phyloP scores from a whole-genome alignment of 2,797 vertebrate species.

The Petrocephalus sullivani region DNA sequence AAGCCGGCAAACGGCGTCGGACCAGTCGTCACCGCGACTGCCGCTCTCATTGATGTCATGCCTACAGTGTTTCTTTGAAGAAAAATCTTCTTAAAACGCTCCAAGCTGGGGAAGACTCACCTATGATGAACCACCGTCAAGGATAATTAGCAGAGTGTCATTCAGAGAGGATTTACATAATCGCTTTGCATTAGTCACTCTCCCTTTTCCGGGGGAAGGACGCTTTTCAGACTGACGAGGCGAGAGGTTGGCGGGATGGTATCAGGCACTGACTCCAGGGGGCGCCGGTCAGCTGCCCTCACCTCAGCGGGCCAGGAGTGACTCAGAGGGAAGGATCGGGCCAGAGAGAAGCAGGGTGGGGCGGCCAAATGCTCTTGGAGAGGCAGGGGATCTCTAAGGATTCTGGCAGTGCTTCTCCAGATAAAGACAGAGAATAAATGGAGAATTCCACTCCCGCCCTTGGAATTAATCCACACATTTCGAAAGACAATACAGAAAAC shows the following conservation, averaged over 20 bases:
- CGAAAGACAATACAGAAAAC: neutral
- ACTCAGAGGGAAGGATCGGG: slow-evolving; percentile 17
- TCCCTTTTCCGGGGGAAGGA: neutral
- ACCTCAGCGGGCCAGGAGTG: slow-evolving; percentile 17
- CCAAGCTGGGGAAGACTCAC: neutral
- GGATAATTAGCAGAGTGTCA: neutral
- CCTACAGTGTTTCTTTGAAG: neutral
- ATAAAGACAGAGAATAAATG: slow-evolving; percentile 15
- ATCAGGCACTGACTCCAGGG: neutral
- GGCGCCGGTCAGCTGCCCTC: neutral
- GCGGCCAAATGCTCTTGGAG: slow-evolving; percentile 1
- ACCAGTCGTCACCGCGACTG: neutral
- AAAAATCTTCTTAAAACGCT: neutral
- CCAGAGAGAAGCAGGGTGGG: neutral
- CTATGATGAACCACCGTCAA: neutral
- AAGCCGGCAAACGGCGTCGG: neutral
- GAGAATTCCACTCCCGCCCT: slow-evolving; percentile 19
- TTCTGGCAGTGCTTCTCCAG: slow-evolving; percentile 18
- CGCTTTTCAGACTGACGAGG: neutral
- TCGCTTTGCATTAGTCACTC: neutral
- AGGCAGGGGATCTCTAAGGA: slow-evolving; percentile 16
- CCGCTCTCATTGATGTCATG: neutral
- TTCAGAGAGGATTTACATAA: neutral
- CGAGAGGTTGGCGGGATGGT: neutral
- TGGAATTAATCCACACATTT: neutral